A percentile compares a stretch with the other conserved stretches of the same genome.
These are phyloP conservation scores for Dipodomys ordii DNA, from an alignment of 2,113 vertebrate genomes.

Conservation along the genomic window DNA sequence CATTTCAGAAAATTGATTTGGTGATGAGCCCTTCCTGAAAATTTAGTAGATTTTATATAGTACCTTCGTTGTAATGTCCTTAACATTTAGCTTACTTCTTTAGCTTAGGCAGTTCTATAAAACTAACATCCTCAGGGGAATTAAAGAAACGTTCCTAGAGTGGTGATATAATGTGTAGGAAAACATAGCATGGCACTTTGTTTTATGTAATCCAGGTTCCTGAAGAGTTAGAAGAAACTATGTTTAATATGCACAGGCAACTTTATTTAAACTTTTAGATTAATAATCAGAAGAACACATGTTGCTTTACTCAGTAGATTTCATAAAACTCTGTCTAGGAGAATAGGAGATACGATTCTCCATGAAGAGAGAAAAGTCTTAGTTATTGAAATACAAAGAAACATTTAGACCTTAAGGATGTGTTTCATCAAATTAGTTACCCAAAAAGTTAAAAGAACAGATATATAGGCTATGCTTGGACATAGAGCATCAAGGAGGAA, in stretches of 20 bases:
- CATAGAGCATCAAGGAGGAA: not conserved
- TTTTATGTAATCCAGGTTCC: not conserved
- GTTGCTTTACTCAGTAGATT: not conserved
- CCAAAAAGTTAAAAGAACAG: not conserved
- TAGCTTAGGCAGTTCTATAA: not conserved
- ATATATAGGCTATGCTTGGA: not conserved
- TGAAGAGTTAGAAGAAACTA: not conserved
- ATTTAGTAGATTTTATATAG: conserved; percentile 44
- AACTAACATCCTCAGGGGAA: not conserved
- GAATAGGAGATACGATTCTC: not conserved
- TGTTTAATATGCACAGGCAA: not conserved
- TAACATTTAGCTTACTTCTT: not conserved
- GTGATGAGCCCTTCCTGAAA: conserved; percentile 62
- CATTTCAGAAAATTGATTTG: conserved; percentile 30
- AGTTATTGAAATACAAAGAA: not conserved
- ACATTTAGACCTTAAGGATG: not conserved
- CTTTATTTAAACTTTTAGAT: not conserved
- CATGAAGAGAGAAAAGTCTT: not conserved
- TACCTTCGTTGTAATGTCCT: conserved; percentile 27
- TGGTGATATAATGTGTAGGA: not conserved
- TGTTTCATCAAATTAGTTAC: not conserved
- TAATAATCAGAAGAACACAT: no score
- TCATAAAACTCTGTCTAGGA: not conserved
- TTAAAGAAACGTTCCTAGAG: not conserved
- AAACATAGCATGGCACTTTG: not conserved